A percentile compares a stretch with the other conserved stretches of the same genome.
These are phyloP conservation scores for Ceriagrion tenellum DNA, from an alignment of 2,888 invertebrate genomes.

Conservation along the genomic window DNA sequence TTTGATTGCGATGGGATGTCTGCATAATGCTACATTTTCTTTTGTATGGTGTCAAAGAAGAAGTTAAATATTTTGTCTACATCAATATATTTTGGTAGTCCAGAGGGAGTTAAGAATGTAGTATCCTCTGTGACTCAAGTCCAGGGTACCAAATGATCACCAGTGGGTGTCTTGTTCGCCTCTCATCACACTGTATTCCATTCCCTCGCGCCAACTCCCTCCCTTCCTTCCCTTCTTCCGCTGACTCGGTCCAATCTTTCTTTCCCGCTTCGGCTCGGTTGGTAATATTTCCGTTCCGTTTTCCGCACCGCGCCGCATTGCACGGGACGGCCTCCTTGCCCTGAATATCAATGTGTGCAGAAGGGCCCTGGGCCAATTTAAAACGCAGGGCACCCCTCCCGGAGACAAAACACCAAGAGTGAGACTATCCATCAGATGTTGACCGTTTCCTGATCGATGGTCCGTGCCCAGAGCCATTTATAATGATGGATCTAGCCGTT, in stretches of 20 bases:
- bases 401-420: background rate
- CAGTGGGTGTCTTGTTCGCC: too few species aligned
- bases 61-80: too few species aligned
- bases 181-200: too few species aligned
- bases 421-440: slow-evolving; percentile 29
- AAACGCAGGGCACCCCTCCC: background rate
- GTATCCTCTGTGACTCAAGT: too few species aligned
- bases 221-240: background rate
- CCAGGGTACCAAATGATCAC: too few species aligned
- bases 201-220: too few species aligned
- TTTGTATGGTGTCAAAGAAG: too few species aligned
- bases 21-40: too few species aligned
- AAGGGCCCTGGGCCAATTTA: background rate
- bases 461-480: background rate
- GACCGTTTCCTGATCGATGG: slow-evolving; percentile 22
- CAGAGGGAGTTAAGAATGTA: too few species aligned
- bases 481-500: slow-evolving; percentile 26
- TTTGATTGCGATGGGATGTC: too few species aligned
- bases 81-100: too few species aligned
- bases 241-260: background rate
- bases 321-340: background rate
- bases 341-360: slow-evolving; percentile 10
- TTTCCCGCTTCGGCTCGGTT: background rate
- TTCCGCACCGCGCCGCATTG: background rate
- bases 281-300: slow-evolving; percentile 44